These are phyloP conservation scores for Sarcophaga variegata DNA, from an alignment of 2,888 invertebrate species.

Conservation along the genomic window DNA sequence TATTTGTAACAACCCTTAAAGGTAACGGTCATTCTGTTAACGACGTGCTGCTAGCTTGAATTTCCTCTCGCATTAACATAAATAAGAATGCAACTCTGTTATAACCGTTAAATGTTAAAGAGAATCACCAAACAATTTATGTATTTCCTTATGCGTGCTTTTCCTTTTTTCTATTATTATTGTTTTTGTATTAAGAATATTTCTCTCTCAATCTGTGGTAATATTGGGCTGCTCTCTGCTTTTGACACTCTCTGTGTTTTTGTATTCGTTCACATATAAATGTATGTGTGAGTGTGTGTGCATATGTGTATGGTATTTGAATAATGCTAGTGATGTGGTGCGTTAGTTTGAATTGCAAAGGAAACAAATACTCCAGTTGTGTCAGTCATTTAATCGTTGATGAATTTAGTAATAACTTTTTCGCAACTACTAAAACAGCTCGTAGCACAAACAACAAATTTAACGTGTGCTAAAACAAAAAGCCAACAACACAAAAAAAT, in stretches of 20 bases:
- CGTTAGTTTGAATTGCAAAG: conserved; percentile 58
- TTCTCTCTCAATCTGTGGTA: too few relatives aligned
- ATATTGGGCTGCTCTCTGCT: conserved; percentile 10
- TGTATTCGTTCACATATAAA: too few relatives aligned
- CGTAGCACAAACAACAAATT: conserved; percentile 39
- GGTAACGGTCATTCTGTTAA: too few relatives aligned
- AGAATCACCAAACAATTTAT: conserved; percentile 9
- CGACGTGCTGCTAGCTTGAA: background rate
- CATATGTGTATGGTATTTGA: background rate
- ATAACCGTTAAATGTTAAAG: conserved; percentile 19
- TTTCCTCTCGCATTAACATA: background rate
- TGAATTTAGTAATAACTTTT: conserved; percentile 67
- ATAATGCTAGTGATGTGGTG: conserved; percentile 24
- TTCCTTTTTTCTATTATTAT: conserved; percentile 17
- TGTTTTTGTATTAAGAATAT: conserved; percentile 11
- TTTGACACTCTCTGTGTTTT: background rate
- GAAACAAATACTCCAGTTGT: conserved; percentile 61
- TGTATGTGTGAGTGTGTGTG: too few relatives aligned
- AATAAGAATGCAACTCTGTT: conserved; percentile 39
- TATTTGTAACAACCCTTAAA: background rate
- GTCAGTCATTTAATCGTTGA: conserved; percentile 64
- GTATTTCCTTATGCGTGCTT: conserved; percentile 56
- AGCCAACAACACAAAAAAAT: conserved; percentile 25
- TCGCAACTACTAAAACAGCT: conserved; percentile 60
- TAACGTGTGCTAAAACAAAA: conserved; percentile 45